These are phyloP conservation scores for Ophraella communa DNA, from an alignment of 2,888 invertebrate genomes.

Conservation along the genomic window DNA sequence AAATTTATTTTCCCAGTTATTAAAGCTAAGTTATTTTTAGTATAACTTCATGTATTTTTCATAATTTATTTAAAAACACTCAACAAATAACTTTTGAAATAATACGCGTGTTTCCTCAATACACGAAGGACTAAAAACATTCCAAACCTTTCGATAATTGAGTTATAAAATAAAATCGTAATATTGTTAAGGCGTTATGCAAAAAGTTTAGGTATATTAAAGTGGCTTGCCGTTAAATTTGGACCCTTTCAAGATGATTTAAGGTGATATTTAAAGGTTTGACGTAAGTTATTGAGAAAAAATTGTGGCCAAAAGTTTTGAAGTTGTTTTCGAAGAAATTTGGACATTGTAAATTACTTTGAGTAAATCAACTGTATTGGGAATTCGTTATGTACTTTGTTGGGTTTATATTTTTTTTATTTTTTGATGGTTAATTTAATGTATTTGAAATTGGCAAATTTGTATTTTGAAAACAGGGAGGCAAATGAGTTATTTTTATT, in stretches of 20 bases:
- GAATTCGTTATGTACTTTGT: no score
- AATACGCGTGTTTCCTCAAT: not conserved
- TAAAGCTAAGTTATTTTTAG: no score
- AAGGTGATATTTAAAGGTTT: slow-evolving; percentile 3
- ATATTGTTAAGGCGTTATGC: slow-evolving; percentile 6
- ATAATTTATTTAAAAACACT: not conserved
- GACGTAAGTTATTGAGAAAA: not conserved
- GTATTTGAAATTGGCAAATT: no score
- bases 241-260: not conserved
- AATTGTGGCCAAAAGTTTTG: not conserved
- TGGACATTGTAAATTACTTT: no score
- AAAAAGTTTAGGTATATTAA: not conserved
- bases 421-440: no score
- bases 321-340: not conserved
- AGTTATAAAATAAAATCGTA: slow-evolving; percentile 18
- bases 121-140: not conserved
- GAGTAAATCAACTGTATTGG: no score
- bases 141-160: slow-evolving; percentile 13
- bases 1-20: no score
- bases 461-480: no score
- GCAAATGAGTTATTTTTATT: no score
- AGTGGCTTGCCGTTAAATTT: not conserved
- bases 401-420: no score
- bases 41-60: no score
- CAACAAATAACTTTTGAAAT: not conserved